These are phyloP conservation scores for Plestiodon gilberti DNA, from an alignment of 2,113 vertebrate genomes.

Conservation along the genomic window DNA sequence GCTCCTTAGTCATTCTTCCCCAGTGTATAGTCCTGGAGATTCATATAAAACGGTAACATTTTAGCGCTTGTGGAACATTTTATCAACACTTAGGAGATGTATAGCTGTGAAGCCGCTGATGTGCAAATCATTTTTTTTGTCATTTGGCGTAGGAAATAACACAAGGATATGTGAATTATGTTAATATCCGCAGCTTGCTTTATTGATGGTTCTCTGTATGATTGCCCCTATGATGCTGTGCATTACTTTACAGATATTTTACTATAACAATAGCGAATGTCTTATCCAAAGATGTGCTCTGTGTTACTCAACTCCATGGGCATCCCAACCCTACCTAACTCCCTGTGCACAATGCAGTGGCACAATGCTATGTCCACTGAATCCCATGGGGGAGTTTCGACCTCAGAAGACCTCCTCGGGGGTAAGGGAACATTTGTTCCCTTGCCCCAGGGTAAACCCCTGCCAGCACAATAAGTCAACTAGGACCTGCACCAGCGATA, in stretches of 20 bases:
- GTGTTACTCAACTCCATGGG: neutral
- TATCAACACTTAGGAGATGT: neutral
- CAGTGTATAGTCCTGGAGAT: neutral
- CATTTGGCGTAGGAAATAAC: neutral
- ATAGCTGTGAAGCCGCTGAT: neutral
- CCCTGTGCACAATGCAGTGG: too few species aligned
- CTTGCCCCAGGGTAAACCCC: too few species aligned
- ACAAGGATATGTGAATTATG: neutral
- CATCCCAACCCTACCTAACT: too few species aligned
- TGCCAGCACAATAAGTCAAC: too few species aligned
- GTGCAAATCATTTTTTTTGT: neutral
- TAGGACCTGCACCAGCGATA: too few species aligned
- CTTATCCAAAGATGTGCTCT: neutral
- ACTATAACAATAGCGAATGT: neutral
- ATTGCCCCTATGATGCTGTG: neutral
- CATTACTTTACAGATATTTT: neutral
- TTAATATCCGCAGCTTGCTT: neutral
- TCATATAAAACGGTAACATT: neutral
- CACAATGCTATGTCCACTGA: too few species aligned
- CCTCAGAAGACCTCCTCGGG: too few species aligned
- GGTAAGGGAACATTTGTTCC: too few species aligned
- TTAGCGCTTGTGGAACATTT: neutral
- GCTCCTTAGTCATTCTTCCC: neutral
- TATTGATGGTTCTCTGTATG: neutral
- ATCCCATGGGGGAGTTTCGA: too few species aligned